Conservation (phyloP, 2,888 invertebrate species). For the Smittia aterrima region DNA sequence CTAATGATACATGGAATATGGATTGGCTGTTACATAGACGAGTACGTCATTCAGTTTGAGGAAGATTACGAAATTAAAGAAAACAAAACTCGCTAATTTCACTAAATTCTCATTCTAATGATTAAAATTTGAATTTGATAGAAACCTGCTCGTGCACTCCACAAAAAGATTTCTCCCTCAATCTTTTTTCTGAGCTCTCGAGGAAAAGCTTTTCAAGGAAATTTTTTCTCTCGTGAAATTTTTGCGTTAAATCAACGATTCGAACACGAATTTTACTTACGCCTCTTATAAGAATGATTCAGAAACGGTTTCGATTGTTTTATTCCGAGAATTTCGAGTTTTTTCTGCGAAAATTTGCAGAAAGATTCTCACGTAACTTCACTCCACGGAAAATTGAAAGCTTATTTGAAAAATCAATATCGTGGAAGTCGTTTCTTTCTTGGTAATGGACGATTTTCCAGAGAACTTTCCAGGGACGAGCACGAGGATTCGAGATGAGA, state of each 20-base stretch:
- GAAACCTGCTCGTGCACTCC: not conserved
- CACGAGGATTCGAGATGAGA: too few relatives aligned
- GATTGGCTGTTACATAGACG: too few relatives aligned
- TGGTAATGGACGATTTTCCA: too few relatives aligned
- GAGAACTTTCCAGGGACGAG: too few relatives aligned
- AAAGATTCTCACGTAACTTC: constrained; percentile 20
- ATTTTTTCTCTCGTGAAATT: not conserved
- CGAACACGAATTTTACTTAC: constrained; percentile 12
- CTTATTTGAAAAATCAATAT: constrained; percentile 35
- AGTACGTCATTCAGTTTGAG: too few relatives aligned
- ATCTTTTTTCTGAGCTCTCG: not conserved
- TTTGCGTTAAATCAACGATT: not conserved
- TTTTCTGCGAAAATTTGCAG: not conserved
- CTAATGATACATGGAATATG: too few relatives aligned
- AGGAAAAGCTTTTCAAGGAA: not conserved
- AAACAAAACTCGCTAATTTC: constrained; percentile 8
- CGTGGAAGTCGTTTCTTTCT: not conserved
- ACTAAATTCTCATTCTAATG: not conserved
- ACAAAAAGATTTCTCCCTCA: not conserved
- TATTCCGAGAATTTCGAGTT: not conserved
- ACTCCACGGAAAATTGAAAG: not conserved
- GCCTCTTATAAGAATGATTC: constrained; percentile 6
- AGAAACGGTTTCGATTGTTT: constrained; percentile 12
- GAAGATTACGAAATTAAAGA: not conserved
- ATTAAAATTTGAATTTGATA: not conserved